A percentile compares a stretch with the other conserved stretches of the same genome.
These are phyloP conservation scores for Notechis scutatus DNA, from an alignment of 2,113 vertebrate species.

Conservation along the genomic window DNA sequence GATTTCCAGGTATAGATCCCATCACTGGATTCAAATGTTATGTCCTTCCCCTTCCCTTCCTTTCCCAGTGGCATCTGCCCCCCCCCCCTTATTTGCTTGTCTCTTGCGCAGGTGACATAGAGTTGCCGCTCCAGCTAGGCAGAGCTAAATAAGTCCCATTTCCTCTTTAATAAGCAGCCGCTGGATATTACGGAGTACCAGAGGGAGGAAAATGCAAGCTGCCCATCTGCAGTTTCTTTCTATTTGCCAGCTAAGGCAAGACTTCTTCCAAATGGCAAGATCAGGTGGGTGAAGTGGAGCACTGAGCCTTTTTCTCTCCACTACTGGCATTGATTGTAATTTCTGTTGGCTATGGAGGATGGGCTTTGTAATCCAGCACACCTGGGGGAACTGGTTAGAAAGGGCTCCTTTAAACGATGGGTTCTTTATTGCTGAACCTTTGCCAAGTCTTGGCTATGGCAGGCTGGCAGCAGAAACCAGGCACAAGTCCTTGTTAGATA, in stretches of 20 bases:
- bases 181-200: slow-evolving; percentile 1
- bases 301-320: not conserved
- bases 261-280: not conserved
- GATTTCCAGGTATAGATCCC: not conserved
- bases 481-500: not conserved
- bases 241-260: not conserved
- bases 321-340: not conserved
- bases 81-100: not conserved
- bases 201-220: not conserved
- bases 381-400: not conserved
- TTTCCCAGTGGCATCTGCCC: not conserved
- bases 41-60: not conserved
- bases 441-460: not conserved
- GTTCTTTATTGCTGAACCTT: not conserved
- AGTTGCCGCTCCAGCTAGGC: not conserved
- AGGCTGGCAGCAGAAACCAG: not conserved
- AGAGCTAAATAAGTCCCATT: not conserved
- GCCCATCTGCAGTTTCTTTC: not conserved
- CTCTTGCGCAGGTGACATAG: not conserved
- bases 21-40: not conserved
- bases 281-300: not conserved
- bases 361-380: not conserved
- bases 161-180: slow-evolving; percentile 6
- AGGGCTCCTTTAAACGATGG: not conserved
- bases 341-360: not conserved